Evolutionary conservation across 92 coral and sea anemone species (phyloP).

Genomic region (Bergia sp.): DNA sequence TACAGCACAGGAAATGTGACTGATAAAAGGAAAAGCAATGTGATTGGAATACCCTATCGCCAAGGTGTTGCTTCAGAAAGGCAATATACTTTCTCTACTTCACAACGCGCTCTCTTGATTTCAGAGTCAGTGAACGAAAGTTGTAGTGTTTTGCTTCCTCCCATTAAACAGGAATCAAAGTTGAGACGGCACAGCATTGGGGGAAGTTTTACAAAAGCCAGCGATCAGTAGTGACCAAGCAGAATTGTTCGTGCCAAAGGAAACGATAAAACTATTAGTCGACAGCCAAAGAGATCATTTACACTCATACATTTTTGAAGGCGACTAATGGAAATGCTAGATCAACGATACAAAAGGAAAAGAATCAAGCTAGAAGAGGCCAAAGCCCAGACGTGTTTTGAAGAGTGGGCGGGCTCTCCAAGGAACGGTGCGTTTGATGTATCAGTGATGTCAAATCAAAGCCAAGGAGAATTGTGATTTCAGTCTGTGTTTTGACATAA

Average conservation of each 20-base stretch:
- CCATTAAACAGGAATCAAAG: neutral
- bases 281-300: neutral
- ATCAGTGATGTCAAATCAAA: neutral
- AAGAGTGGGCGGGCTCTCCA: neutral
- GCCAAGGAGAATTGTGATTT: neutral
- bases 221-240: neutral
- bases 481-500: too few species aligned
- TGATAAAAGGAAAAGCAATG: neutral
- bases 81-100: neutral
- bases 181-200: neutral
- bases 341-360: neutral
- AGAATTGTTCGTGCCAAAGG: neutral
- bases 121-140: neutral
- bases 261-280: neutral
- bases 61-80: neutral
- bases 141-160: neutral
- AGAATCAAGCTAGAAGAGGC: neutral
- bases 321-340: neutral
- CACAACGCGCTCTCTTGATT: neutral
- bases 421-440: neutral
- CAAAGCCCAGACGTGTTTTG: neutral
- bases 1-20: slow-evolving; percentile 2
- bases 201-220: too few species aligned
- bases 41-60: neutral
- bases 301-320: neutral